Conservation (phyloP, 2,113 vertebrate genomes). For the Oncorhynchus mykiss region DNA sequence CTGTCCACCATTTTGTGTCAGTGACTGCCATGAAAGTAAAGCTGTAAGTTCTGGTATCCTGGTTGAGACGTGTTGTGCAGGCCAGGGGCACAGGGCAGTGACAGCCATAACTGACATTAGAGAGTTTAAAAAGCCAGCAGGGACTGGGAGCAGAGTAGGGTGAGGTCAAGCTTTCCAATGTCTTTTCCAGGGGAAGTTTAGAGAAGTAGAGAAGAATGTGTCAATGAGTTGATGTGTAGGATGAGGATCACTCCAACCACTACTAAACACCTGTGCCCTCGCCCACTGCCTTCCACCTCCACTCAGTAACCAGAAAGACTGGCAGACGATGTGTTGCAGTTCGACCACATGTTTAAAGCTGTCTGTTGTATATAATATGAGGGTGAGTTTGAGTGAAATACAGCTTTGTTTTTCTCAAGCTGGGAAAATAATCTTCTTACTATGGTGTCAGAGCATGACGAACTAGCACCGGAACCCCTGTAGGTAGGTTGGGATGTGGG, state of each 20-base stretch:
- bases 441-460: neutral
- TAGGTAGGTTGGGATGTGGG: neutral
- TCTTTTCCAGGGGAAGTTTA: slow-evolving; percentile 19
- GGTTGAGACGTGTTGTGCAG: neutral
- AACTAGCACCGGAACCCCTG: too few relatives aligned
- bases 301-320: neutral
- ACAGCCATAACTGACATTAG: slow-evolving; percentile 4
- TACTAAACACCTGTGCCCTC: slow-evolving; percentile 37
- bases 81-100: slow-evolving; percentile 16
- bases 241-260: slow-evolving; percentile 19
- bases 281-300: neutral
- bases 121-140: neutral
- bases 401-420: too few relatives aligned
- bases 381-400: too few relatives aligned
- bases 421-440: slow-evolving; percentile 10
- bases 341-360: slow-evolving; percentile 5
- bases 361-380: too few relatives aligned
- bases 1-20: too few relatives aligned
- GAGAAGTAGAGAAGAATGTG: neutral
- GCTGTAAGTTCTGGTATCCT: neutral
- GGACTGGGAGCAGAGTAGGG: slow-evolving; percentile 14
- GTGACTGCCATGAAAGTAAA: neutral
- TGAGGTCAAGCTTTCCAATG: slow-evolving; percentile 44
- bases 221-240: slow-evolving; percentile 15
- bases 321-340: neutral